Conservation (phyloP, 2,888 invertebrate genomes). For the Dicyrtomina minuta region DNA sequence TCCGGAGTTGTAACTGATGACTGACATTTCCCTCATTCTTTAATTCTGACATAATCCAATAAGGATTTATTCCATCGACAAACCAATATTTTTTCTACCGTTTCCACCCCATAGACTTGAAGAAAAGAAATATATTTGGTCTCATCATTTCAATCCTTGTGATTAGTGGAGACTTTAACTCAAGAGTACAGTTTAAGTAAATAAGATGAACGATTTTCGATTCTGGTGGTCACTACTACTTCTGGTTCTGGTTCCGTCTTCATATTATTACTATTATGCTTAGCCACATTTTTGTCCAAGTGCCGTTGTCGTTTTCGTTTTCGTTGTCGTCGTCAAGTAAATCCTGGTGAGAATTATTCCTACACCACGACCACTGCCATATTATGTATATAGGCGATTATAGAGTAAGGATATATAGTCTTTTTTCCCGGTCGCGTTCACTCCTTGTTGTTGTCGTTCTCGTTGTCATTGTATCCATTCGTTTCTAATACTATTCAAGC, state of each 20-base stretch:
- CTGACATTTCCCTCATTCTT: constrained; percentile 16
- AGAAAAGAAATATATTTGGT: no score
- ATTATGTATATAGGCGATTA: no score
- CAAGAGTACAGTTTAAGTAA: not conserved
- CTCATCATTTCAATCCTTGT: no score
- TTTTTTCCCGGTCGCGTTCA: not conserved
- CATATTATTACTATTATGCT: not conserved
- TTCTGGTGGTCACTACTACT: constrained; percentile 3
- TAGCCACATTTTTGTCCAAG: no score
- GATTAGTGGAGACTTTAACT: not conserved
- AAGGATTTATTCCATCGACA: constrained; percentile 17
- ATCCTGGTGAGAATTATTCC: constrained; percentile 15
- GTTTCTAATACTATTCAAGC: not conserved
- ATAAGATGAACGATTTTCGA: not conserved
- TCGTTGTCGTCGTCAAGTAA: not conserved
- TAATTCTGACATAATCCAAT: constrained; percentile 37
- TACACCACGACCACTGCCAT: no score
- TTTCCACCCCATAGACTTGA: constrained; percentile 2
- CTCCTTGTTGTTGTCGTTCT: not conserved
- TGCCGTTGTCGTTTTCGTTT: not conserved
- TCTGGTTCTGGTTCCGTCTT: no score
- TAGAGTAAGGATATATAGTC: no score
- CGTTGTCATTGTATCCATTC: not conserved
- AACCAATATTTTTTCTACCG: constrained; percentile 22
- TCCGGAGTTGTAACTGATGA: no score